Conservation (phyloP, 1,140 invertebrate genomes). For the Steinernema feltiae region DNA sequence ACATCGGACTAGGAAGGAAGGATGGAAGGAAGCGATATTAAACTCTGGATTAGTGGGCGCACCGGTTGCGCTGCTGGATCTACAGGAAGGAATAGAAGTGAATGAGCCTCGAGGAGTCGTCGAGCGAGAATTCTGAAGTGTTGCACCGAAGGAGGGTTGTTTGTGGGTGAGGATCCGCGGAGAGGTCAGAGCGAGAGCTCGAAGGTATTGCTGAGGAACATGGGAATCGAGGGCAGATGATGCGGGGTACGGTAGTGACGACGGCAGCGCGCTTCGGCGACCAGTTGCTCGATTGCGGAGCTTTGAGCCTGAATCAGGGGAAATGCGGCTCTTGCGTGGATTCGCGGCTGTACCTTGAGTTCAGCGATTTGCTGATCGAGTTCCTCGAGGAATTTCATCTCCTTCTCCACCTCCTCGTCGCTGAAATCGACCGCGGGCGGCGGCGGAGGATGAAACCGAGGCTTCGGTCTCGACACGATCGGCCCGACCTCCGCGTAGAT, state of each 20-base stretch:
- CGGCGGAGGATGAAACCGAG: neutral
- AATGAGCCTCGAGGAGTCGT: constrained; percentile 14
- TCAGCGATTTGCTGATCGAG: constrained; percentile 8
- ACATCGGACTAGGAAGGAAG: neutral
- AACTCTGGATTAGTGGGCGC: too few relatives aligned
- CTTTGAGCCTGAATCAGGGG: neutral
- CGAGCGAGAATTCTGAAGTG: too few relatives aligned
- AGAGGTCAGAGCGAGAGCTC: constrained; percentile 6
- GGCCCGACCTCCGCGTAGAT: constrained; percentile 2
- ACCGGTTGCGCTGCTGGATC: neutral
- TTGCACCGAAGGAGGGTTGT: neutral
- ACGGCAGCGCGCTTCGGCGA: neutral
- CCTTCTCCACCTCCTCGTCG: constrained; percentile 10
- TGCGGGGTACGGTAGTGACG: constrained; percentile 2
- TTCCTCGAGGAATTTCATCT: constrained; percentile 7
- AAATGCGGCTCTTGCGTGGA: neutral
- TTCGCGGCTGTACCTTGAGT: neutral
- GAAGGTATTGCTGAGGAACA: constrained; percentile 8
- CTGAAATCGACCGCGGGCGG: neutral
- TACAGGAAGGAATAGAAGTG: neutral
- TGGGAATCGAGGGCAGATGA: neutral
- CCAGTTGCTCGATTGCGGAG: constrained; percentile 3
- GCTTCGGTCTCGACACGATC: neutral
- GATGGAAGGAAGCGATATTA: too few relatives aligned
- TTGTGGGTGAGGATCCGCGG: neutral